phyloP scores from a whole-genome alignment of 2,797 vertebrate genomes.

The Sylvia borin region DNA sequence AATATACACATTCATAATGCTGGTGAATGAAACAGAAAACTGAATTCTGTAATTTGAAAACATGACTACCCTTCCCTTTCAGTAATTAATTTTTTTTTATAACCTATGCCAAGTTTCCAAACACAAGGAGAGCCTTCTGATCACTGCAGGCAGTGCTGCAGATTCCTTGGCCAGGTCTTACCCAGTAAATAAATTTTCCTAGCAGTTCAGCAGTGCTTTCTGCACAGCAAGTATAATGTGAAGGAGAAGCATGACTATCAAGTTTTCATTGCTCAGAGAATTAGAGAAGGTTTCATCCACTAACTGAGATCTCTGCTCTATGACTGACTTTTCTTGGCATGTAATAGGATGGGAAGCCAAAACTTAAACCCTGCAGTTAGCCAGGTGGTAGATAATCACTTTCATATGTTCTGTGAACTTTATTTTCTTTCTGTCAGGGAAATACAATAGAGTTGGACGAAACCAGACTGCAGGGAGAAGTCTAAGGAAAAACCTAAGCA shows the following conservation, averaged over 20 bases:
- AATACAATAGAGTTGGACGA: neutral
- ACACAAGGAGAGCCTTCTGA: neutral
- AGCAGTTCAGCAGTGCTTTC: neutral
- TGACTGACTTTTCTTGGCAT: neutral
- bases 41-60: neutral
- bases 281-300: neutral
- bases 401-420: neutral
- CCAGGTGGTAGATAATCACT: conserved; percentile 3
- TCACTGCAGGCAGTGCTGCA: neutral
- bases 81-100: neutral
- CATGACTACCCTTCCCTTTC: neutral
- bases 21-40: neutral
- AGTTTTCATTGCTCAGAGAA: neutral
- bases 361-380: neutral
- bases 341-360: neutral
- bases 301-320: neutral
- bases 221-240: neutral
- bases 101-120: neutral
- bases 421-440: conserved; percentile 24
- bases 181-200: neutral
- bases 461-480: neutral
- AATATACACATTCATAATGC: neutral
- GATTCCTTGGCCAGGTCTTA: neutral
- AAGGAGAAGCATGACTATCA: neutral
- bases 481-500: conserved; percentile 19